A percentile compares a stretch with the other conserved stretches of the same genome.
Conservation (phyloP, 2,797 vertebrate species). For the Hydrolagus colliei region DNA sequence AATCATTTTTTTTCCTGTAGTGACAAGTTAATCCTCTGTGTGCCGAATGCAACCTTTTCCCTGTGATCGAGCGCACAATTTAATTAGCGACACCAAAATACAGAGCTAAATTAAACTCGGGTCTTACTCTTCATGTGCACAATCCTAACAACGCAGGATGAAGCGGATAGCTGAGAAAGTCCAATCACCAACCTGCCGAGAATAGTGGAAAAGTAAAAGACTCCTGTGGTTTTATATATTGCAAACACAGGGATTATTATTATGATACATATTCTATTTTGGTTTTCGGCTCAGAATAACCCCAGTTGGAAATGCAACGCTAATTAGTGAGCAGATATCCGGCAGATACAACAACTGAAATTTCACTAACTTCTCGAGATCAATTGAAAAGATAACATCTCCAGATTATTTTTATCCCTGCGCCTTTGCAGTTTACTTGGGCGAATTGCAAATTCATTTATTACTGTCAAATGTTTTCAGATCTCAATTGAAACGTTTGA, state of each 20-base stretch:
- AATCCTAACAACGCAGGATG: neutral
- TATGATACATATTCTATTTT: neutral
- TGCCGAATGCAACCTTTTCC: conserved; percentile 14
- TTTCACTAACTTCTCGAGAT: neutral
- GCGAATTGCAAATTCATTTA: neutral
- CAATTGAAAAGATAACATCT: neutral
- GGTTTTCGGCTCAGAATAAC: neutral
- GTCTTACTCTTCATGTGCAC: too few species aligned
- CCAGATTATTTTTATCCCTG: neutral
- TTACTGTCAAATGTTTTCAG: neutral
- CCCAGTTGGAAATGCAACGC: neutral
- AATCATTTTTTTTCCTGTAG: neutral
- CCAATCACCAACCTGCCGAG: neutral
- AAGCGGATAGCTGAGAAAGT: neutral
- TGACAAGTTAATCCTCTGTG: neutral
- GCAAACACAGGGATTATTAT: neutral
- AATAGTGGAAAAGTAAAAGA: neutral
- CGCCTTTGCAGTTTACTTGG: neutral
- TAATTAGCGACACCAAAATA: neutral
- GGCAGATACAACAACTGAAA: neutral
- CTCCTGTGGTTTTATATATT: neutral
- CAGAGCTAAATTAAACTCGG: neutral
- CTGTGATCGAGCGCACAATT: neutral
- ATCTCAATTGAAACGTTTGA: neutral
- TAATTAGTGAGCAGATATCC: neutral